Evolutionary conservation across 2,113 vertebrate genomes (phyloP).

Genomic region (Vicugna pacos): DNA sequence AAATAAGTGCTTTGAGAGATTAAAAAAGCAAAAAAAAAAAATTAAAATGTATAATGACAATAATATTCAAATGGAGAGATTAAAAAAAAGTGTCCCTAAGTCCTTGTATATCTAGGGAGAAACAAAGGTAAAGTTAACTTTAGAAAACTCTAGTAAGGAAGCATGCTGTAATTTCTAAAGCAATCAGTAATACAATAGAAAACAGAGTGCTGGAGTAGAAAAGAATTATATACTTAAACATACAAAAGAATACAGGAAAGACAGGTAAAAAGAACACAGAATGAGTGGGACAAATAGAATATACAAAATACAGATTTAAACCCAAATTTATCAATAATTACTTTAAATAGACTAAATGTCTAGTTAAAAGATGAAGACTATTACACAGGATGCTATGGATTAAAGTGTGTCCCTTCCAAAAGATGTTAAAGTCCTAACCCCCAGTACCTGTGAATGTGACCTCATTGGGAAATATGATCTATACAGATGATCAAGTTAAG

Average conservation of each 20-base stretch:
- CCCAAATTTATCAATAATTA: not conserved
- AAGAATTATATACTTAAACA: not conserved
- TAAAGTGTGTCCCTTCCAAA: not conserved
- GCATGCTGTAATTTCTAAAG: not conserved
- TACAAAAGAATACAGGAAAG: not conserved
- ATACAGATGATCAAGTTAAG: not conserved
- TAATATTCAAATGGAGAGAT: not conserved
- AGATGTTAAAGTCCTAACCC: not conserved
- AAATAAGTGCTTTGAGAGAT: not conserved
- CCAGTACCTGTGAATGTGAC: not conserved
- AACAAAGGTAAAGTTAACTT: not conserved
- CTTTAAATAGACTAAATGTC: constrained; percentile 32
- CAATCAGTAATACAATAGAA: not conserved
- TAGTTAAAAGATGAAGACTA: constrained; percentile 2
- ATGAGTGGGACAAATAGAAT: not conserved
- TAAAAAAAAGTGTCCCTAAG: not conserved
- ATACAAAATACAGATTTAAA: not conserved
- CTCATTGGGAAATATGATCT: not conserved
- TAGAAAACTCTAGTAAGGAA: not conserved
- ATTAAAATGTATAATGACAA: not conserved
- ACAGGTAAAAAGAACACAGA: not conserved
- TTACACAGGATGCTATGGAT: not conserved
- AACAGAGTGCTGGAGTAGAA: not conserved
- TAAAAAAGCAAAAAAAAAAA: not conserved
- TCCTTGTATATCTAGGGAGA: not conserved